Conservation (phyloP, 2,888 invertebrate genomes). For the Pandemis corylana region DNA sequence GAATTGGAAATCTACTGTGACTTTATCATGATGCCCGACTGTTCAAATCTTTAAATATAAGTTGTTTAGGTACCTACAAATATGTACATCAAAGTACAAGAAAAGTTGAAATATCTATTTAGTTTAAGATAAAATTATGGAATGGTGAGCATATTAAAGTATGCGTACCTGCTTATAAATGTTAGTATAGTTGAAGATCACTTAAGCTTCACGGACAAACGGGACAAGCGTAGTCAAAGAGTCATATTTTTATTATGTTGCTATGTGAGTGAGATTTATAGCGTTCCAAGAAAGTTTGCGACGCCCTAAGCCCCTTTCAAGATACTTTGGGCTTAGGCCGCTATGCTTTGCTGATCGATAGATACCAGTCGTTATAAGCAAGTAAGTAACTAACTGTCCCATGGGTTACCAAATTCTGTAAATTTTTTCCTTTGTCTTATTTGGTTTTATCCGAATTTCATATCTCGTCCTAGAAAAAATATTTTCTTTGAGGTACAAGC, state of each 20-base stretch:
- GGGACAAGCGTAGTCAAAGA: conserved; percentile 11
- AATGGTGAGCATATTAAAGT: too few species aligned
- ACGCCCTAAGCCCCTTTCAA: conserved; percentile 16
- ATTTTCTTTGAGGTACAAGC: conserved; percentile 16
- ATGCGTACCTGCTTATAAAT: too few species aligned
- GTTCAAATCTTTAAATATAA: not conserved
- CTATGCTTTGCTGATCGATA: conserved; percentile 8
- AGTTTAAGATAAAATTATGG: not conserved
- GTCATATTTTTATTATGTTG: conserved; percentile 18
- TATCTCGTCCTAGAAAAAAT: not conserved
- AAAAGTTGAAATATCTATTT: too few species aligned
- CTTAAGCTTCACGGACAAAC: conserved; percentile 19
- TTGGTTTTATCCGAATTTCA: conserved; percentile 4
- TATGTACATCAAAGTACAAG: too few species aligned
- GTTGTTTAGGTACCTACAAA: not conserved
- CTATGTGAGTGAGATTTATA: conserved; percentile 24
- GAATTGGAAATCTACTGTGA: conserved; percentile 2
- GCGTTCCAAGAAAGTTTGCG: conserved; percentile 16
- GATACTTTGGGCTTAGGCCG: conserved; percentile 11
- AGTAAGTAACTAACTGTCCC: not conserved
- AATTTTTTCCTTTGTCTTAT: not conserved
- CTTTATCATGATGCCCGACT: not conserved
- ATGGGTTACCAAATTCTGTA: conserved; percentile 8
- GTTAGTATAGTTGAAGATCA: conserved; percentile 12
- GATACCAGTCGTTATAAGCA: not conserved